Evolutionary conservation across 2,888 invertebrate genomes (phyloP).

Genomic region (Melipona bicolor): DNA sequence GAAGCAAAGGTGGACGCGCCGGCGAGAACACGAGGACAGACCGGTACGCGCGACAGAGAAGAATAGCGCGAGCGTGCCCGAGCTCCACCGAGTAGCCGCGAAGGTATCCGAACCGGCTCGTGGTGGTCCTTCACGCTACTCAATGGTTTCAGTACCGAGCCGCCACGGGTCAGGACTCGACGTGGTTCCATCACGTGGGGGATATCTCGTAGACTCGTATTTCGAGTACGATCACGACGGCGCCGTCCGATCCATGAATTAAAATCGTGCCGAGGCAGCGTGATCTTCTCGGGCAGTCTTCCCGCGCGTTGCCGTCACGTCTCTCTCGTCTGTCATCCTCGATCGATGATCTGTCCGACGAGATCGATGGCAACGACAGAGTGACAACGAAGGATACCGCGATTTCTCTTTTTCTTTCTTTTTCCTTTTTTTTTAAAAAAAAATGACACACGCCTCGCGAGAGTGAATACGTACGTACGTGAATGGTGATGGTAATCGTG

Average conservation of each 20-base stretch:
- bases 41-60: conserved; percentile 21
- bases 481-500: background rate
- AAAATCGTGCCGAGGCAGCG: conserved; percentile 36
- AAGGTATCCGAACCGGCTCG: conserved; percentile 70
- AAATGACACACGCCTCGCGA: background rate
- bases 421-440: background rate
- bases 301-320: background rate
- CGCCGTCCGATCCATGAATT: conserved; percentile 55
- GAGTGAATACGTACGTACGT: background rate
- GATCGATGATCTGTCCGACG: conserved; percentile 20
- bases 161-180: conserved; percentile 81
- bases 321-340: background rate
- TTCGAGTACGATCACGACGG: conserved; percentile 34
- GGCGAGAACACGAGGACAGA: conserved; percentile 15
- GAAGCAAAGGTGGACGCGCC: conserved; percentile 36
- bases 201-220: conserved; percentile 20
- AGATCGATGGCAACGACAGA: background rate
- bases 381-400: background rate
- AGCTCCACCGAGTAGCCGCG: conserved; percentile 68
- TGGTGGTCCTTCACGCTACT: conserved; percentile 75
- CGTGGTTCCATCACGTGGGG: conserved; percentile 66
- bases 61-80: conserved; percentile 65
- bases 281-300: background rate
- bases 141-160: conserved; percentile 83
- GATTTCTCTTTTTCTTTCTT: too few relatives aligned